A percentile compares a stretch with the other conserved stretches of the same genome.
phyloP scores from a whole-genome alignment of 2,888 invertebrate species.

The Acleris holmiana region DNA sequence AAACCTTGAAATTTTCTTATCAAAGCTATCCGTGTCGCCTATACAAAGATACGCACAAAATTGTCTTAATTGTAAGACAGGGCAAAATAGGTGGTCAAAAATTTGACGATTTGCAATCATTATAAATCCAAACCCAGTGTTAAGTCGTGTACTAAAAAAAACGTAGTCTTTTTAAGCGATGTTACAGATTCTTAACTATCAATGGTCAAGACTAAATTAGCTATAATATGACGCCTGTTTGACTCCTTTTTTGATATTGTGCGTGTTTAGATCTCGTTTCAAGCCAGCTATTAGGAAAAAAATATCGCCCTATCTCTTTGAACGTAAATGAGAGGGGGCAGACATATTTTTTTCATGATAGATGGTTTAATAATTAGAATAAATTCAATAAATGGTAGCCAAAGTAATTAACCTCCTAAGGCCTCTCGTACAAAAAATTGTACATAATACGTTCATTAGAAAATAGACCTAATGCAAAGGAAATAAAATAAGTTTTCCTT shows the following conservation, averaged over 20 bases:
- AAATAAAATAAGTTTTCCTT: too few relatives aligned
- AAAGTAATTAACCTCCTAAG: conserved; percentile 39
- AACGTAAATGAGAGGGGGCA: conserved; percentile 13
- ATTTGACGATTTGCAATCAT: too few relatives aligned
- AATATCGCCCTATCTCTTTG: not conserved
- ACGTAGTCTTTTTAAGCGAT: not conserved
- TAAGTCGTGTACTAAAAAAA: too few relatives aligned
- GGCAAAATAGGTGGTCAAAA: too few relatives aligned
- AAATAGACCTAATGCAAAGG: too few relatives aligned
- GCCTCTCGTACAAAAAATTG: too few relatives aligned
- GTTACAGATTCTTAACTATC: conserved; percentile 6
- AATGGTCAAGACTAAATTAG: not conserved
- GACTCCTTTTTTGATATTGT: conserved; percentile 31
- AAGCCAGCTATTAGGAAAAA: conserved; percentile 6
- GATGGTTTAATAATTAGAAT: conserved; percentile 36
- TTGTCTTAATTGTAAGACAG: too few relatives aligned
- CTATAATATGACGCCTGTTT: conserved; percentile 10
- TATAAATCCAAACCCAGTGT: too few relatives aligned
- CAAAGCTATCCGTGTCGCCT: too few relatives aligned
- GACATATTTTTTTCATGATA: conserved; percentile 17
- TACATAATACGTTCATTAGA: too few relatives aligned
- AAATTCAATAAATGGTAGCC: conserved; percentile 29
- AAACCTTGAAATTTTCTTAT: too few relatives aligned
- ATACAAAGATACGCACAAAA: too few relatives aligned
- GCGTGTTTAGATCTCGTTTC: conserved; percentile 19